phyloP scores from a whole-genome alignment of 2,888 invertebrate species.

The Taphrorychus bicolor region DNA sequence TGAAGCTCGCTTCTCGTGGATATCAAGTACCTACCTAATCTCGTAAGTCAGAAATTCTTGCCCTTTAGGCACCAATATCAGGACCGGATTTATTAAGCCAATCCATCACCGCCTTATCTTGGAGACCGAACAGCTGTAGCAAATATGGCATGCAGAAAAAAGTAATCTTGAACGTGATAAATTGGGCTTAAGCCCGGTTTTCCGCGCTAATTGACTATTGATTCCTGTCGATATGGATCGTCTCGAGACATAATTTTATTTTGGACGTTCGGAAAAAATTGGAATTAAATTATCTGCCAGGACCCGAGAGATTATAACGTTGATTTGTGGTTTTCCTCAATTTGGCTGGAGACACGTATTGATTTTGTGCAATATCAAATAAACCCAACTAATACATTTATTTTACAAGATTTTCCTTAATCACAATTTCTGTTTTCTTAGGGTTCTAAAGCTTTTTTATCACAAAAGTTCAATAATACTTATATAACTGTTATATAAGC shows the following conservation, averaged over 20 bases:
- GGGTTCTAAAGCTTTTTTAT: too few relatives aligned
- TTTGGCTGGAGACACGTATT: too few relatives aligned
- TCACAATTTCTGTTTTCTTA: too few relatives aligned
- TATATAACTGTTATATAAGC: too few relatives aligned
- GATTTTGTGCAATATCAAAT: too few relatives aligned
- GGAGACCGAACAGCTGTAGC: slow-evolving; percentile 20
- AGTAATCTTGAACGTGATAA: slow-evolving; percentile 29
- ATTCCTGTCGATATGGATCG: slow-evolving; percentile 12
- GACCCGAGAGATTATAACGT: too few relatives aligned
- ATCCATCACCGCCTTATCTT: slow-evolving; percentile 31
- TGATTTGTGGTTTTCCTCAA: too few relatives aligned
- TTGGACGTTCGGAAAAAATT: slow-evolving; percentile 17
- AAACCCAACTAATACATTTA: too few relatives aligned
- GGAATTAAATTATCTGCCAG: slow-evolving; percentile 14
- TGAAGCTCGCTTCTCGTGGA: neutral
- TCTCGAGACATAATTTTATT: slow-evolving; percentile 21
- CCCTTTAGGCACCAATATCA: neutral
- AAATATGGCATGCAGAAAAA: slow-evolving; percentile 27
- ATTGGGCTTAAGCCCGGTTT: slow-evolving; percentile 25
- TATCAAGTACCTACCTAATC: neutral
- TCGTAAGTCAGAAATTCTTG: neutral
- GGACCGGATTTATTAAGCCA: slow-evolving; percentile 14
- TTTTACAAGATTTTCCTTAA: too few relatives aligned
- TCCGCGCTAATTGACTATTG: slow-evolving; percentile 36
- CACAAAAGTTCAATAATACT: too few relatives aligned